Evolutionary conservation across 2,797 vertebrate genomes (phyloP), one percentile per base, ranked within the genome.

Genomic region (Pangasius krempfi): DNA sequence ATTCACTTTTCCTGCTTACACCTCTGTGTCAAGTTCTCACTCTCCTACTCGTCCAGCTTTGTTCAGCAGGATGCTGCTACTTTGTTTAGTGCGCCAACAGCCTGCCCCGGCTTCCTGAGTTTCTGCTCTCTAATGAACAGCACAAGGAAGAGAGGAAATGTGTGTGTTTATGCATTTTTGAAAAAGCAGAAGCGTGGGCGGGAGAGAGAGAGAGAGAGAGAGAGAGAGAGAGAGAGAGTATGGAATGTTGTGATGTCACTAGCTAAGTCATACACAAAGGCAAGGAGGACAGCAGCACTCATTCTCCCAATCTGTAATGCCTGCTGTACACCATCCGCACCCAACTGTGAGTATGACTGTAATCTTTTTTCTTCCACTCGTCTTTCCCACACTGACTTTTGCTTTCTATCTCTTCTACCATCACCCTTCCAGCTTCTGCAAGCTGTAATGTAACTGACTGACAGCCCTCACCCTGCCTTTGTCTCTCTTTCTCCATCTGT

Each of bases 211-310:
- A 47, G 60, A 84, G 84, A 54, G 62, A 56, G 82, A 87, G 87
- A 87, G 84, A 88, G 79, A 88, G 89, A 89, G 91, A 85, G 87
- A 72, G 89, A 87, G 84, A 92, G 94, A 92, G 93, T 88, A 90
- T 93, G 96, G 96, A 96, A 96, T 97, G 96, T 92, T 95, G 95
- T 97, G 96, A 97, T 96, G 96, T 97, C 96, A 97, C 93, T 93
- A 96, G 93, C 94, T 90, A 92, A 96, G 94, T 95, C 95, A 93
- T 89, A 95, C 95, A 93, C 93, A 96, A 96, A 96, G 95, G 95
- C 94, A 87, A 95, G 94, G 92, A 95, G 94, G 94, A 96, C 93
- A 94, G 93, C 92, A 94, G 80, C 82, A 68, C 90, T 93, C 92
- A 92, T 92, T 95, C 94, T 93, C 93, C 92, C 93, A 93, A 93